Conservation (phyloP, 2,888 invertebrate species). For the Sphinx pinastri region DNA sequence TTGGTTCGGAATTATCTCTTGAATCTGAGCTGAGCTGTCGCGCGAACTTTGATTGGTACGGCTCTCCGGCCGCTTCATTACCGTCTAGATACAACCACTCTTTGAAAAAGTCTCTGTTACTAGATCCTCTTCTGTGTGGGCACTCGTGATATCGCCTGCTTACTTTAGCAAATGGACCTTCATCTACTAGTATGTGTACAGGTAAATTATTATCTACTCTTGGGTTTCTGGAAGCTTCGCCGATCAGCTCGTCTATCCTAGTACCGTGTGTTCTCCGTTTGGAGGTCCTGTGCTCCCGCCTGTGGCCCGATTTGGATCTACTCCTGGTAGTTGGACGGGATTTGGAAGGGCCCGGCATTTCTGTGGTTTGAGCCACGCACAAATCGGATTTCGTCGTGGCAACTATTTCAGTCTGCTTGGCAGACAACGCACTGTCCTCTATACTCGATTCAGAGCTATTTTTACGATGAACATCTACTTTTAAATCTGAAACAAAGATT, state of each 20-base stretch:
- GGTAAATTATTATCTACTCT: slow-evolving; percentile 63
- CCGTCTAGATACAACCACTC: slow-evolving; percentile 78
- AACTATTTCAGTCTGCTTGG: slow-evolving; percentile 67
- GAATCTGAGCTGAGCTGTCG: slow-evolving; percentile 82
- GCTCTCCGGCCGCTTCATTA: slow-evolving; percentile 71
- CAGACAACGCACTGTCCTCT: slow-evolving; percentile 84
- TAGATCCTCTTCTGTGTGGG: slow-evolving; percentile 65
- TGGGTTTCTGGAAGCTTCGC: slow-evolving; percentile 62
- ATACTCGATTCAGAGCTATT: slow-evolving; percentile 95
- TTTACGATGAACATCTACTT: slow-evolving; percentile 96
- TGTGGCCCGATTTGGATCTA: slow-evolving; percentile 64
- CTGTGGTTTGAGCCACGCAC: slow-evolving; percentile 62
- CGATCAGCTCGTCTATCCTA: slow-evolving; percentile 70
- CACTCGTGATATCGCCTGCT: slow-evolving; percentile 74
- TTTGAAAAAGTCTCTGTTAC: slow-evolving; percentile 74
- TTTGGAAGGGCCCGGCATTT: slow-evolving; percentile 62
- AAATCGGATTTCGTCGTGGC: slow-evolving; percentile 71
- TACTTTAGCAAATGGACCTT: slow-evolving; percentile 77
- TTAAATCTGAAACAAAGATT: slow-evolving; percentile 86
- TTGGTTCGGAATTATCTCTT: slow-evolving; percentile 79
- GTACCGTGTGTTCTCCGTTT: slow-evolving; percentile 64
- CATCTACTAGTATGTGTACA: slow-evolving; percentile 70
- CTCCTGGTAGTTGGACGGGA: slow-evolving; percentile 60
- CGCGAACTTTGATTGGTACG: slow-evolving; percentile 80
- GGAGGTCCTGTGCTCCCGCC: slow-evolving; percentile 63